These are phyloP conservation scores for Pristionchus exspectatus DNA, from an alignment of 2,888 invertebrate genomes.

Conservation along the genomic window DNA sequence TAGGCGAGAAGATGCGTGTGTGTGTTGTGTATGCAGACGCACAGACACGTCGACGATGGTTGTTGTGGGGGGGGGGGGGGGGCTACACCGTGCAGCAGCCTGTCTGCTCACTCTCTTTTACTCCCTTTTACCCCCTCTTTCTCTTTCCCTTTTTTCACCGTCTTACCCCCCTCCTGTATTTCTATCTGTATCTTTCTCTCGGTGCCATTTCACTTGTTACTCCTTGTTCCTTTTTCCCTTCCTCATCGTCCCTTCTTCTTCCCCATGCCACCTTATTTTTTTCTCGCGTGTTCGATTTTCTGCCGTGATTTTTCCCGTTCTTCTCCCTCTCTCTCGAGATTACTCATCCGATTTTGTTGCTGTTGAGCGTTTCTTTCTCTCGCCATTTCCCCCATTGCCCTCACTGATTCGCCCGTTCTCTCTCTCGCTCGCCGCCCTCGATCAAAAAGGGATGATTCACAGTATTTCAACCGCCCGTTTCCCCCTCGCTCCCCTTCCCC, in stretches of 20 bases:
- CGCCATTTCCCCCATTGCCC: background rate
- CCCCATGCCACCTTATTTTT: conserved; percentile 4
- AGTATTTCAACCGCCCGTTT: conserved; percentile 1
- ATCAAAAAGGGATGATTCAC: conserved; percentile 19
- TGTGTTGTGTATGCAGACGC: background rate
- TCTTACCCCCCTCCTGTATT: background rate
- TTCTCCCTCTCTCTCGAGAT: background rate
- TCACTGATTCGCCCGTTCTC: background rate
- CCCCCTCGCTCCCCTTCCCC: background rate
- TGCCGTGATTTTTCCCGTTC: background rate
- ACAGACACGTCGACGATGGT: background rate
- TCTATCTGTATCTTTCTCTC: background rate
- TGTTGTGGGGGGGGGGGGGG: too few species aligned
- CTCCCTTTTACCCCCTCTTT: background rate
- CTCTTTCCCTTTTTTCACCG: background rate
- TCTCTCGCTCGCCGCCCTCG: conserved; percentile 7
- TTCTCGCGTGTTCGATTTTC: conserved; percentile 13
- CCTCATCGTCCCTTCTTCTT: background rate
- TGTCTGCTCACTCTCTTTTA: background rate
- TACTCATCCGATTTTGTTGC: conserved; percentile 14
- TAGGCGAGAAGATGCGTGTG: background rate
- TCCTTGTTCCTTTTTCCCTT: background rate
- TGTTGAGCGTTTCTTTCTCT: too few species aligned
- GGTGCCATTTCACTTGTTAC: background rate
- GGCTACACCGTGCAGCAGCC: conserved; percentile 4